These are phyloP conservation scores for Epizoanthus stellaris DNA, from an alignment of 92 coral and sea anemone genomes.

Conservation along the genomic window DNA sequence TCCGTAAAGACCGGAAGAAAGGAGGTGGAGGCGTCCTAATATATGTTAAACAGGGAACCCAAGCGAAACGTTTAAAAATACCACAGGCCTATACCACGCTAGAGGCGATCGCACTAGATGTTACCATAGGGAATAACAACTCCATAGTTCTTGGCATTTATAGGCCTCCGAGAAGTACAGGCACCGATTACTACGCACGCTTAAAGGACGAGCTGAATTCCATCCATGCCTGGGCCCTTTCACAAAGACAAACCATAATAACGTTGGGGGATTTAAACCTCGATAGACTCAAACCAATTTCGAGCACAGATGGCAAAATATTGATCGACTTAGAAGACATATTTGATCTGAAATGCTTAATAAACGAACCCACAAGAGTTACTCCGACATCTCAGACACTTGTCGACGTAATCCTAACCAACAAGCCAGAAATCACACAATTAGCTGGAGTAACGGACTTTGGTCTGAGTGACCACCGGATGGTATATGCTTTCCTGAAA, in stretches of 20 bases:
- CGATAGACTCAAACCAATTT: constrained; percentile 6
- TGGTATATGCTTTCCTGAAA: constrained; percentile 47
- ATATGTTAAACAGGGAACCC: neutral
- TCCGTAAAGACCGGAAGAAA: constrained; percentile 37
- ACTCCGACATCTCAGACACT: constrained; percentile 44
- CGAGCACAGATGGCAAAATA: constrained; percentile 43
- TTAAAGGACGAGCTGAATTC: constrained; percentile 8
- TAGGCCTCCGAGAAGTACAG: constrained; percentile 19
- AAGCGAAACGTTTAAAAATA: neutral
- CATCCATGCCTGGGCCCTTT: constrained; percentile 38
- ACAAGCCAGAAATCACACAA: constrained; percentile 32
- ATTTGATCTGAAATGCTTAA: constrained; percentile 24
- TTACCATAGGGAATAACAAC: constrained; percentile 19
- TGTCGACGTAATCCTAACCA: constrained; percentile 53
- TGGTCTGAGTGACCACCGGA: constrained; percentile 63
- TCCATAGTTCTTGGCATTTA: constrained; percentile 30
- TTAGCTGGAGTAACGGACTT: constrained; percentile 53
- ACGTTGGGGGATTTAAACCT: constrained; percentile 41
- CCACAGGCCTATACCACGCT: constrained; percentile 39
- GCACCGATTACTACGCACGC: neutral
- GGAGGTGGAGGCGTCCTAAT: neutral
- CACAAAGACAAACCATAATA: constrained; percentile 8
- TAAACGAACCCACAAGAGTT: constrained; percentile 43
- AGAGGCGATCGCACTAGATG: constrained; percentile 48
- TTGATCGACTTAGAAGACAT: constrained; percentile 55